phyloP scores from a whole-genome alignment of 1,140 invertebrate species.

The Cheumatopsyche charites region DNA sequence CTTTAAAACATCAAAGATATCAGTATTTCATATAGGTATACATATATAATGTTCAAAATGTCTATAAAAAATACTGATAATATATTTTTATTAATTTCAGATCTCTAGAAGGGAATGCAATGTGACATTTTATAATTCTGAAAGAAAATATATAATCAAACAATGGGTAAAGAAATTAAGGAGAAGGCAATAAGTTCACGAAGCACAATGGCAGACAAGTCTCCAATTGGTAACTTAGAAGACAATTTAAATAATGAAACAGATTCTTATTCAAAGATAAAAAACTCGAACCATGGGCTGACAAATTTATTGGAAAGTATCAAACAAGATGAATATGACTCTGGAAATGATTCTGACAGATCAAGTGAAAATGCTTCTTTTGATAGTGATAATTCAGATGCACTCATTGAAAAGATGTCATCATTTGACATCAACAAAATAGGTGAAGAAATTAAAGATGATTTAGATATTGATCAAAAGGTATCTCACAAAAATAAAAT shows the following conservation, averaged over 20 bases:
- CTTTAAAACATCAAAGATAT: neutral
- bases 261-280: neutral
- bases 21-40: neutral
- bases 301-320: slow-evolving; percentile 4
- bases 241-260: neutral
- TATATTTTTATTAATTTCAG: too few species aligned
- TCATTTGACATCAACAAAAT: slow-evolving; percentile 11
- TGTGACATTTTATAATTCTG: too few species aligned
- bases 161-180: too few species aligned
- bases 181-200: too few species aligned
- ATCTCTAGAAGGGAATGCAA: too few species aligned
- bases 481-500: neutral
- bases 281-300: neutral
- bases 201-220: neutral
- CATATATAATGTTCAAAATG: neutral
- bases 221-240: neutral
- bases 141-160: too few species aligned
- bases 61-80: neutral
- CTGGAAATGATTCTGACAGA: slow-evolving; percentile 15
- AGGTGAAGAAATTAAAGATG: neutral
- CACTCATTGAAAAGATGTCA: slow-evolving; percentile 6
- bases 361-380: neutral
- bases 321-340: neutral
- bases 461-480: slow-evolving; percentile 1
- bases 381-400: neutral